Base-by-base conservation (phyloP, 2,113 vertebrate species). In the Aptenodytes forsteri region DNA sequence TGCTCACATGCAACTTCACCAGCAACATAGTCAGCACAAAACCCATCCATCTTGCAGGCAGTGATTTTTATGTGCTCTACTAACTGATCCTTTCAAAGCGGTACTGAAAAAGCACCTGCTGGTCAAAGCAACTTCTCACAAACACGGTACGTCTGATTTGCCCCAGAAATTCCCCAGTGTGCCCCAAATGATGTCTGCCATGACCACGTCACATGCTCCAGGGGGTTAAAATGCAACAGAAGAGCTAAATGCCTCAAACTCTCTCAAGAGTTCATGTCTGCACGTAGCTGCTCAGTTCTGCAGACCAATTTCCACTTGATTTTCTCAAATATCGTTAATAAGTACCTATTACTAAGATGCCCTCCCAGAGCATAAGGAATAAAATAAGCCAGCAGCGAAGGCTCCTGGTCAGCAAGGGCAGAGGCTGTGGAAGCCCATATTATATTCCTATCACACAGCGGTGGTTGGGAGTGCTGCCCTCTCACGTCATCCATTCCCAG, bases 11-110 rank as follows among this genome's bases (percentile, higher is more conserved):
- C 9, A 73, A 66, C 59, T n/a, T 32, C 66, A 42, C 56, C 44
- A 75, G 46, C 32, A n/a, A 83, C 0, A 0, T 3, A 40, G n/a
- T 44, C 27, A 1, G 1, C 30, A 47, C 18, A 11, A 66, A 88
- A 34, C 40, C 36, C 65, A 38, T 26, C 36, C 54, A 13, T 79
- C 66, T 16, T 42, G 21, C 62, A 55, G 73, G 66, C 80, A 30
- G 40, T 16, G 61, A 36, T 78, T 67, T 75, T 58, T 20, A 44
- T 8, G 36, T 9, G 38, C 20, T 78, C 16, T 36, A 5, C 59
- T 25, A 54, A 46, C 22, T 3, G 36, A 79, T 67, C 38, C 4
- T 21, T 77, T 26, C n/a, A 50, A 46, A 91, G 80, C 2, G 1
- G 22, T 4, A 32, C 26, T 27, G 23, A 50, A 82, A 93, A 73